phyloP scores from a whole-genome alignment of 2,113 vertebrate species.

The Maccullochella peelii region DNA sequence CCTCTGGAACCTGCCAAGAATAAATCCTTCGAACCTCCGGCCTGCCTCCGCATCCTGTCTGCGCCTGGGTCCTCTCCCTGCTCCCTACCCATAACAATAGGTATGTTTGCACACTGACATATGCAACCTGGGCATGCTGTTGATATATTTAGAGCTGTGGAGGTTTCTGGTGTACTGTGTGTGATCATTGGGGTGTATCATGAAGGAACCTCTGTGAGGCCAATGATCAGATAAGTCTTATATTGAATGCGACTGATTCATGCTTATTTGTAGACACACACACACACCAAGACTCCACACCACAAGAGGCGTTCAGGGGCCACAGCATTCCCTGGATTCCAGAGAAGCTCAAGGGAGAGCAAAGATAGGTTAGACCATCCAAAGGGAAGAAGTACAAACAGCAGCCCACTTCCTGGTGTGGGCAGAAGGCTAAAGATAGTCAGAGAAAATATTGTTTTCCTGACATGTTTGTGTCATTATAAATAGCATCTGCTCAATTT shows the following conservation, averaged over 20 bases:
- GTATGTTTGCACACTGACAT: conserved; percentile 48
- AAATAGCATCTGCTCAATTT: conserved; percentile 30
- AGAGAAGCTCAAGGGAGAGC: conserved; percentile 61
- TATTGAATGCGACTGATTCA: conserved; percentile 68
- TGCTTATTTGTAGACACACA: conserved; percentile 53
- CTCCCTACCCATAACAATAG: too few species aligned
- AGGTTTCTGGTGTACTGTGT: neutral
- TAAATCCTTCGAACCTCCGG: too few species aligned
- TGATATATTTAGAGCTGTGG: conserved; percentile 25
- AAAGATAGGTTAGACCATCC: conserved; percentile 59
- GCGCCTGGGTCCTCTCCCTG: too few species aligned
- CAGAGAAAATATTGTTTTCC: conserved; percentile 57
- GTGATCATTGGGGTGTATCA: conserved; percentile 30
- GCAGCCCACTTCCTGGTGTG: conserved; percentile 58
- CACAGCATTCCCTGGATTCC: conserved; percentile 76
- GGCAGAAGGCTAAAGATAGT: conserved; percentile 53
- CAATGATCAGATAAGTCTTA: conserved; percentile 63
- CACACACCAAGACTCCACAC: conserved; percentile 13
- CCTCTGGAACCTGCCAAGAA: too few species aligned
- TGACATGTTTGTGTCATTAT: conserved; percentile 39
- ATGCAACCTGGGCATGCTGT: conserved; percentile 8
- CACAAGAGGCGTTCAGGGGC: conserved; percentile 60
- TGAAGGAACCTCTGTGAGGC: conserved; percentile 48
- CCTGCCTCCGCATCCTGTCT: too few species aligned
- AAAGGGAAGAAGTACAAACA: conserved; percentile 58